Base-by-base conservation (phyloP, 2,797 vertebrate genomes). In the Parambassis ranga region DNA sequence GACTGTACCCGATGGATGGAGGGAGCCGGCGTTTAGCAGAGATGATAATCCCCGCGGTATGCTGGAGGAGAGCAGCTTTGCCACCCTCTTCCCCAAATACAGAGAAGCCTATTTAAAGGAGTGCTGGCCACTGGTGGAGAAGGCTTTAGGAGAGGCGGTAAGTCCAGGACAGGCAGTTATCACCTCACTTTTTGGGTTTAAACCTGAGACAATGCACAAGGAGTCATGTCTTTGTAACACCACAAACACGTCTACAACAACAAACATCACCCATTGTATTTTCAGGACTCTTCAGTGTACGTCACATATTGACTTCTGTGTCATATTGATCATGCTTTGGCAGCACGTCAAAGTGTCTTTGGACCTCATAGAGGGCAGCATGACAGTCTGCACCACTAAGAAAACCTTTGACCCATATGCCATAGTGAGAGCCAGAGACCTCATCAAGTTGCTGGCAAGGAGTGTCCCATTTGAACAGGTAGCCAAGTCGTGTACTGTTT, bases 381-480 rank as follows among this genome's bases (percentile, higher is more conserved):
- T 99, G 84, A 95, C 94, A 0, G 98, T 99, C 11, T 89, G 85
- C 57, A 98, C 96, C 26, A 96, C 94, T 0, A 98, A 94, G 88
- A 99, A 95, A 83, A 99, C 97, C 0, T 99, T 93, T 65, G 98
- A 99, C 79, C 98, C 97, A 0, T 98, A 95, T 43, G 82, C 91
- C 46, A 95, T 99, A 27, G 75, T 99, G 27, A 93, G 95, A 72
- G 96, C 94, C 19, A 92, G 97, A 87, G 97, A 98, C 64, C 89
- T 99, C 53, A 95, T 99, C 87, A 99, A 98, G 77, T 92, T 99
- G 22, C 75, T 99, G 56, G 95, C 96, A 39, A 92, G 97, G 79
- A 99, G 98, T 0, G 96, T 98, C 55, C 95, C 96, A 0, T 98
- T 97, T 81, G 96, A 98, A 63, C 97, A 99, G 95, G 97, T 98